phyloP scores from a whole-genome alignment of 2,888 invertebrate species.

The Tortricodes alternella region DNA sequence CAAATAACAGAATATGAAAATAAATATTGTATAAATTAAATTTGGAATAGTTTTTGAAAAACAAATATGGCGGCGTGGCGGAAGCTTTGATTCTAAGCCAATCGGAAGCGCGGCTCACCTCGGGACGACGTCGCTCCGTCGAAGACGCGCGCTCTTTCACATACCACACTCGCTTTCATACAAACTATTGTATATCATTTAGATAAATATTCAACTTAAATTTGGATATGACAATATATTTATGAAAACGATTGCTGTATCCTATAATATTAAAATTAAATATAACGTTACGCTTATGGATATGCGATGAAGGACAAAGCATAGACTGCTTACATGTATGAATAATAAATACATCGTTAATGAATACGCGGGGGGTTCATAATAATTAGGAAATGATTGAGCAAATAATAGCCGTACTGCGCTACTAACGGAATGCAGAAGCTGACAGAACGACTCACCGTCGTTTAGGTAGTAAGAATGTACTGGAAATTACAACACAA shows the following conservation, averaged over 20 bases:
- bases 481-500: slow-evolving; percentile 44
- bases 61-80: slow-evolving; percentile 25
- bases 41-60: slow-evolving; percentile 6
- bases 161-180: slow-evolving; percentile 11
- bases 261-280: slow-evolving; percentile 4
- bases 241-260: slow-evolving; percentile 14
- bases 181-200: neutral
- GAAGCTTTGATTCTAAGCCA: slow-evolving; percentile 30
- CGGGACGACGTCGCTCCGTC: slow-evolving; percentile 14
- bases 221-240: neutral
- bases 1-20: neutral
- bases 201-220: neutral
- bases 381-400: neutral
- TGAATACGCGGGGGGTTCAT: neutral
- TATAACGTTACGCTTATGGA: slow-evolving; percentile 16
- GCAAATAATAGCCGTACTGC: neutral
- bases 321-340: slow-evolving; percentile 37
- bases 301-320: slow-evolving; percentile 57
- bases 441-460: slow-evolving; percentile 44
- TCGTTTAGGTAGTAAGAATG: slow-evolving; percentile 44
- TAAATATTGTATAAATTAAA: neutral
- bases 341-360: slow-evolving; percentile 24
- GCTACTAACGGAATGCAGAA: neutral
- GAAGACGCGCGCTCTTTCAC: neutral
- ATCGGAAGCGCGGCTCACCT: slow-evolving; percentile 32